Conservation (phyloP, 2,113 vertebrate species). For the Rhipidura dahli region DNA sequence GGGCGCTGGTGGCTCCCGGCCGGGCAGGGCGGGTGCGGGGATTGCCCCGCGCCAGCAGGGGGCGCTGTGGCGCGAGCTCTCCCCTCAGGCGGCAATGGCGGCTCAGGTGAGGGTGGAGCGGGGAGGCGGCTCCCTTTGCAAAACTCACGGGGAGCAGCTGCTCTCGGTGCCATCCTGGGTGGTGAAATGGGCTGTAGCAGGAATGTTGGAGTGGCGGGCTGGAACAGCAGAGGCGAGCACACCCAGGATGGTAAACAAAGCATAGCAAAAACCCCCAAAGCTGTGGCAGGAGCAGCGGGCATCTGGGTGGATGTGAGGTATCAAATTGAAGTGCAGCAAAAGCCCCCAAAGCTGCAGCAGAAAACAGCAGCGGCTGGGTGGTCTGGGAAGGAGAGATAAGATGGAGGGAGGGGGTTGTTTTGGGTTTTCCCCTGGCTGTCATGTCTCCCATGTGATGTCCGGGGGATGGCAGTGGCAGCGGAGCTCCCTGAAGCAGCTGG, state of each 20-base stretch:
- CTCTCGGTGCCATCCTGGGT: background rate
- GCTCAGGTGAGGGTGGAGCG: background rate
- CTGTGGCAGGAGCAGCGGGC: fast-evolving
- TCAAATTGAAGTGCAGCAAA: background rate
- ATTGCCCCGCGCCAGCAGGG: background rate
- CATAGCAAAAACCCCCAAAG: fast-evolving
- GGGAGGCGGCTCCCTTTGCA: background rate
- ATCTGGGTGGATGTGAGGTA: fast-evolving
- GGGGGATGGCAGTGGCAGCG: background rate
- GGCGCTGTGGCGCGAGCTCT: background rate
- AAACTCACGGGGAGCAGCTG: background rate
- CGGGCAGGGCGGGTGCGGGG: background rate
- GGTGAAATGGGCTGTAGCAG: background rate
- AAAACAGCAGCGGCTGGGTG: fast-evolving
- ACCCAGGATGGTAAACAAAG: fast-evolving
- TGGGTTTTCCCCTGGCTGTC: background rate
- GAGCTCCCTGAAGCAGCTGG: background rate
- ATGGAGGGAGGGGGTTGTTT: background rate
- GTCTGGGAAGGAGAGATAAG: background rate
- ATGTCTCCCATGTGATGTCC: background rate
- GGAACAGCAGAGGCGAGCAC: background rate
- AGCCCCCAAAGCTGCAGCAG: fast-evolving
- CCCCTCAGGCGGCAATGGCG: background rate
- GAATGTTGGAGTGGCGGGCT: fast-evolving
- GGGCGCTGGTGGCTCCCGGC: background rate